Base-by-base conservation (phyloP, 1,140 invertebrate genomes). In the Ips typographus region DNA sequence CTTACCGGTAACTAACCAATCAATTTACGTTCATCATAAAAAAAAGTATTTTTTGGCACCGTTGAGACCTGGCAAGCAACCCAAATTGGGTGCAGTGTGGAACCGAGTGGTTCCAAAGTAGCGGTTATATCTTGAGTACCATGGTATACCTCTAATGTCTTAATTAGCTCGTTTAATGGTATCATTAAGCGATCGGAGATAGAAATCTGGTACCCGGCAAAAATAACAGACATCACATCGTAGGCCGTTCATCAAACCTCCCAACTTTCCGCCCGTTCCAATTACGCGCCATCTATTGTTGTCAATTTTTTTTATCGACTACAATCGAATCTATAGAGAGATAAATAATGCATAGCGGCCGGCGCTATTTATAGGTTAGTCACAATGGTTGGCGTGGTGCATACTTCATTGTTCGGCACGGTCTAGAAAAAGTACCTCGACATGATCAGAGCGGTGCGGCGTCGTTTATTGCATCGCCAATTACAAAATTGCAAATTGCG, bases 321-420 rank as follows among this genome's bases (percentile, higher is more conserved):
- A 68, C 65, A 68, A 68, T 68, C 65, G 65, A 68, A 68, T 58
- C 65, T 47, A 53, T 56, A 47, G 41, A 41, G 59, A 52, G 44
- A 68, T 68, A 68, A 68, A 68, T 68, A 60, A 68, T 68, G 65
- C 65, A 68, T 68, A 47, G 57, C 57, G 57, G 43, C 42, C 56
- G 47, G 65, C 57, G 65, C 65, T 68, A 68, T 68, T 68, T 68
- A 68, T 68, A 68, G 65, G 65, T 68, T 68, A 68, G 65, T 68
- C 65, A 68, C 65, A 68, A 68, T 68, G 42, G 57, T 43, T 68
- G 65, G 65, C 57, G 65, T 68, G 65, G 65, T 68, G 65, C 65
- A 60, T 68, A 60, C 41, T 60, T 67, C 65, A 68, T 68, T 68
- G 65, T 68, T 65, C n/a, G 44, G 64, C 41, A 36, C 44, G 43